Conservation (phyloP, 2,113 vertebrate genomes). For the Pygoscelis antarcticus region DNA sequence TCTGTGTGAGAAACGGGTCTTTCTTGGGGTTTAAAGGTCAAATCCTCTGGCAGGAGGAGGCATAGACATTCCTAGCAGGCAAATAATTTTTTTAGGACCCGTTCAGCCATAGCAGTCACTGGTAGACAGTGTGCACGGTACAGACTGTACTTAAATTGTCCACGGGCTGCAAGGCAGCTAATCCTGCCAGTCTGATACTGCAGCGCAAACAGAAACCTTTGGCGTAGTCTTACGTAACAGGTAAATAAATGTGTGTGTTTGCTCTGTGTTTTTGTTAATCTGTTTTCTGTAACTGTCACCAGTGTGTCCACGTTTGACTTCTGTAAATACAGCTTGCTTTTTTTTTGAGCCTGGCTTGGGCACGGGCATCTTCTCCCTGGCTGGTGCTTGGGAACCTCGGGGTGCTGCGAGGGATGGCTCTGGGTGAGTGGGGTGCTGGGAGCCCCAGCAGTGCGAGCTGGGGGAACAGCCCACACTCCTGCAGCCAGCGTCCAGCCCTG, state of each 20-base stretch:
- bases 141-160: not conserved
- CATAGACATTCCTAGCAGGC: not conserved
- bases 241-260: not conserved
- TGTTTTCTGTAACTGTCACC: not conserved
- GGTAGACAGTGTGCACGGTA: rapidly evolving
- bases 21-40: not conserved
- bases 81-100: rapidly evolving
- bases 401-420: rapidly evolving
- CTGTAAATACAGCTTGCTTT: too few relatives aligned
- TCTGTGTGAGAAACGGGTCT: not conserved
- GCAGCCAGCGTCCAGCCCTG: not conserved
- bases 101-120: rapidly evolving
- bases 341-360: too few relatives aligned
- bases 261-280: not conserved
- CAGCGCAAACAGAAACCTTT: not conserved
- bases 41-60: not conserved
- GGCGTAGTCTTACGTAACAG: not conserved
- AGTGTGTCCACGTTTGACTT: rapidly evolving
- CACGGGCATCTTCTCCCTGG: not conserved
- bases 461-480: too few relatives aligned
- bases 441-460: not conserved
- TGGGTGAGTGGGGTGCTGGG: not conserved
- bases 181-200: not conserved
- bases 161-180: not conserved
- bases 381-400: not conserved